Base-by-base conservation (phyloP, 2,888 invertebrate species). In the Amorpha juglandis region DNA sequence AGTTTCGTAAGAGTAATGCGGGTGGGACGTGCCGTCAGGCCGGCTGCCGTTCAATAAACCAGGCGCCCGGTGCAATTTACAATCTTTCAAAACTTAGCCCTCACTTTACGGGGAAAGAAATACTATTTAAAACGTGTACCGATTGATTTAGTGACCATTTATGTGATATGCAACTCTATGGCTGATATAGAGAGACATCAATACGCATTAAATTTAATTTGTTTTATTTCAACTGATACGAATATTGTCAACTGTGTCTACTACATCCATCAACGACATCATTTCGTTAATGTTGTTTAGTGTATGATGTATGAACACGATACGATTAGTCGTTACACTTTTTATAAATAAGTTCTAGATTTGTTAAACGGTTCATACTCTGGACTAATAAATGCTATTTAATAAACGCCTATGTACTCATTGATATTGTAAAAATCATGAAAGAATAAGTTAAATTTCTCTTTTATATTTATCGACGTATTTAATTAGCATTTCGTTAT, bases 11-110 rank as follows among this genome's bases (percentile, higher is more conserved):
- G 76, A 74, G 74, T 74, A 71, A 70, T 73, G 73, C 68, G 73
- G 66, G 70, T 72, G 71, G 75, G 73, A 70, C 74, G 71, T 73
- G 72, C 69, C 71, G 71, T 83, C 82, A 77, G 77, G 72, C 75
- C 77, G 68, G 70, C 76, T 76, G 76, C 76, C 77, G 76, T 72
- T 74, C 78, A 77, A 84, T 87, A 85, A 86, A 87, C 72, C 81
- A 84, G 73, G 82, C 84, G 78, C 81, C 86, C 76, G 84, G 83
- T 89, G 90, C 87, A 80, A 88, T 88, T 90, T 88, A 90, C 80
- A 86, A 81, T 80, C 82, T 81, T 84, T 86, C 81, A 84, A 88
- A 88, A 89, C 80, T 88, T 87, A 75, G 78, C 75, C 82, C 70
- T 75, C 73, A 69, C 69, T 70, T 66, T 73, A 70, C 68, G 68